Evolutionary conservation across 2,888 invertebrate species (phyloP), one percentile per base, ranked within the genome.

Genomic region (Eupelmus urozonus): DNA sequence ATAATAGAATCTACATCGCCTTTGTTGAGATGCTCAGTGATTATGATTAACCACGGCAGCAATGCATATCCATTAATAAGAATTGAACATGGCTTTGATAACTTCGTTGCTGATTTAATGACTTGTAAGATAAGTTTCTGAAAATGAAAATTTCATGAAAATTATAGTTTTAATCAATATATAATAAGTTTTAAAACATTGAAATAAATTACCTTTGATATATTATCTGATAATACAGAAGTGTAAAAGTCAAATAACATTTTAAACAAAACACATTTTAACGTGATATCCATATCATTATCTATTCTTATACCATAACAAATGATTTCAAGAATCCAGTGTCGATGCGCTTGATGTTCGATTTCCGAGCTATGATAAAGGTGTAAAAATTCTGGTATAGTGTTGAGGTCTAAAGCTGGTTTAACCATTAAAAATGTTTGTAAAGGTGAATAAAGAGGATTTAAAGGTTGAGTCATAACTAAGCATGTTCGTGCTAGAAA

Each of bases 351-450:
- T 23, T 92, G 91, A 71, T 93, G 92, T 82, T 94, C 93, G 0
- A 95, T 91, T 74, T 95, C 95, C 11, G 94, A 92, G 80, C 95
- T 96, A 86, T 96, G 95, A 86, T 97, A 94, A 49, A 97, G 92
- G 69, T 95, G 94, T 79, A 96, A 93, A 85, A 97, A 94, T 87
- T 98, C 97, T 0, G 98, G 98, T n/a, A 98, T 94, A 2, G 93
- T 92, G 16, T 93, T 92, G 18, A 97, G 91, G 86, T 97, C 94
- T 18, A 97, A 92, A 9, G 92, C 92, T 13, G 95, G 93, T 88
- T 96, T 97, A 1, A 95, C 93, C 85, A 95, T 92, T 49, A 97
- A 90, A 88, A 95, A 96, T 84, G 93, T 92, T 86, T 95, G 94
- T n/a, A 98, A 91, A 0, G 94, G 93, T 82, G 93, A 92, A 89